Base-by-base conservation (phyloP, 2,888 invertebrate genomes). In the Folsomia manolachei region DNA sequence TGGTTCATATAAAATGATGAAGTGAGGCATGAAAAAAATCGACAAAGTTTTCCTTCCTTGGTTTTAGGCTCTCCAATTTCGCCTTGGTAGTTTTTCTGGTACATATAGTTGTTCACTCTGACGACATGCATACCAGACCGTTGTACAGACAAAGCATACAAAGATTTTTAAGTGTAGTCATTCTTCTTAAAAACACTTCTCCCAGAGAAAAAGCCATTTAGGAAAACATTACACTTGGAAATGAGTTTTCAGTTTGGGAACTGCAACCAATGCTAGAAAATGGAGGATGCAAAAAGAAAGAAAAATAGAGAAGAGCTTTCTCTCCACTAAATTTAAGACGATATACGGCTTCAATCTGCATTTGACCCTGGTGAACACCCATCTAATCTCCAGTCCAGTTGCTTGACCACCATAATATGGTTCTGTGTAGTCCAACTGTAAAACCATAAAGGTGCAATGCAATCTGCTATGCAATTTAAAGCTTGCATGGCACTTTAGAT, bases 181-280 rank as follows among this genome's bases (percentile, higher is more conserved):
- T 56, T 56, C 56, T 56, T 21, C n/a, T 56, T 14, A 56, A 56
- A 56, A 21, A 56, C 19, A 56, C 56, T 56, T 56, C 14, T 56
- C 7, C 11, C n/a, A 56, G 56, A 56, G 56, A 67, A 67, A 56
- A 67, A 25, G 60, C 67, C 26, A 67, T 67, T 67, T 67, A 67
- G 56, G 21, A 11, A 52, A 67, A 67, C 67, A 67, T 67, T 67
- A 67, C 18, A 67, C 26, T 67, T 66, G 51, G 66, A 66, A 66
- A 67, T 67, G 56, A 60, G 67, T 67, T 67, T 39, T 4, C 39
- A 39, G 39, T 39, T 39, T 39, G 39, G 39, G n/a, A n/a, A n/a
- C n/a, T n/a, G n/a, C n/a, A n/a, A n/a, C n/a, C n/a, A n/a, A n/a
- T n/a, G n/a, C n/a, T n/a, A n/a, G n/a, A n/a, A n/a, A n/a, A n/a